Evolutionary conservation across 2,888 invertebrate genomes (phyloP).

Genomic region (Hemistola chrysoprasaria): DNA sequence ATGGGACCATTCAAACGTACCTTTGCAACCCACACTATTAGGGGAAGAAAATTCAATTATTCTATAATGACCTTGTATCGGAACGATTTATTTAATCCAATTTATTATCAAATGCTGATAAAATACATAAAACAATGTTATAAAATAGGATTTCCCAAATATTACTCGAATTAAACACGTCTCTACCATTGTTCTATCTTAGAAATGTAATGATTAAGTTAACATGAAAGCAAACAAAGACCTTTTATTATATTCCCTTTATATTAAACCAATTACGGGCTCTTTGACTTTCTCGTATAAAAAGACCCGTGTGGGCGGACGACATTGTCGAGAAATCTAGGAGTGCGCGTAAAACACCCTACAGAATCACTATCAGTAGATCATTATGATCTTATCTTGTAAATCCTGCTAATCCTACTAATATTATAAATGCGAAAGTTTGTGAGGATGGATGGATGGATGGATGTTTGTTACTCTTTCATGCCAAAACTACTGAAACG

Average conservation of each 20-base stretch:
- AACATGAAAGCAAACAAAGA: conserved; percentile 9
- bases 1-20: conserved; percentile 36
- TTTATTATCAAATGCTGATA: too few relatives aligned
- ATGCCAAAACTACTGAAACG: too few relatives aligned
- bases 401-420: too few relatives aligned
- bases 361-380: conserved; percentile 1
- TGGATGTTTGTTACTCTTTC: too few relatives aligned
- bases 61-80: conserved; percentile 10
- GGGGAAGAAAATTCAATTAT: conserved; percentile 9
- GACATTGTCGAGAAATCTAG: conserved; percentile 34
- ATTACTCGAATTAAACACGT: background rate
- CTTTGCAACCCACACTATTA: conserved; percentile 12
- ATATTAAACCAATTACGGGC: conserved; percentile 23
- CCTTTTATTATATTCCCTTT: conserved; percentile 8
- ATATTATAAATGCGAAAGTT: too few relatives aligned
- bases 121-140: too few relatives aligned
- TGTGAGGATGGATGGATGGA: too few relatives aligned
- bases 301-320: conserved; percentile 39
- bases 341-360: conserved; percentile 29
- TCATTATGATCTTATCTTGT: too few relatives aligned
- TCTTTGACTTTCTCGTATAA: conserved; percentile 17
- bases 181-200: background rate
- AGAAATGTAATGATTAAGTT: conserved; percentile 6
- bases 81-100: too few relatives aligned
- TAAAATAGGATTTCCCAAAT: too few relatives aligned